phyloP scores from a whole-genome alignment of 2,797 vertebrate genomes.

The Phrynocephalus forsythii region DNA sequence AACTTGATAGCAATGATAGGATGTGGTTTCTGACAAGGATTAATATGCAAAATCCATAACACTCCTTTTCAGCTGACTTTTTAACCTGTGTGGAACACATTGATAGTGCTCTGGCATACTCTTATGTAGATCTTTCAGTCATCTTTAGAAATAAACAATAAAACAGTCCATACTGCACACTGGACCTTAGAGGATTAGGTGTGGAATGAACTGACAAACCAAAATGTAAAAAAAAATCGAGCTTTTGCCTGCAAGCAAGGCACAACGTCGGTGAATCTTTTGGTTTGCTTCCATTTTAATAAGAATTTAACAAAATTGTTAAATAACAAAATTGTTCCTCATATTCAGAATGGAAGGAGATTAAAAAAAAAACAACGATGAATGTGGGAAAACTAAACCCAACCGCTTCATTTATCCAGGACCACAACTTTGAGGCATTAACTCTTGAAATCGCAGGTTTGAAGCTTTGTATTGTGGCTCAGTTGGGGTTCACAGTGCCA shows the following conservation, averaged over 20 bases:
- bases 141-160: not conserved
- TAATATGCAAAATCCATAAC: conserved; percentile 32
- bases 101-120: conserved; percentile 14
- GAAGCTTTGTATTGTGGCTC: not conserved
- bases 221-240: not conserved
- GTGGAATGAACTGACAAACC: conserved; percentile 27
- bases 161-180: not conserved
- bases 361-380: no score
- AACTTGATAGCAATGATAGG: conserved; percentile 48
- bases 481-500: not conserved
- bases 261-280: not conserved
- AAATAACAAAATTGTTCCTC: not conserved
- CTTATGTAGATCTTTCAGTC: conserved; percentile 5
- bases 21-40: conserved; percentile 64
- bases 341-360: not conserved
- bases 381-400: not conserved
- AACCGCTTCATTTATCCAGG: not conserved
- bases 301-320: not conserved
- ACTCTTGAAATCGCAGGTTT: not conserved
- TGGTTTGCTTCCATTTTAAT: not conserved
- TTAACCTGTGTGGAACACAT: conserved; percentile 20
- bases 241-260: conserved; percentile 21
- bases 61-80: conserved; percentile 45
- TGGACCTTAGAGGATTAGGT: conserved; percentile 26
- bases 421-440: not conserved